These are phyloP conservation scores for Agrochola lota DNA, from an alignment of 2,888 invertebrate genomes.

Conservation along the genomic window DNA sequence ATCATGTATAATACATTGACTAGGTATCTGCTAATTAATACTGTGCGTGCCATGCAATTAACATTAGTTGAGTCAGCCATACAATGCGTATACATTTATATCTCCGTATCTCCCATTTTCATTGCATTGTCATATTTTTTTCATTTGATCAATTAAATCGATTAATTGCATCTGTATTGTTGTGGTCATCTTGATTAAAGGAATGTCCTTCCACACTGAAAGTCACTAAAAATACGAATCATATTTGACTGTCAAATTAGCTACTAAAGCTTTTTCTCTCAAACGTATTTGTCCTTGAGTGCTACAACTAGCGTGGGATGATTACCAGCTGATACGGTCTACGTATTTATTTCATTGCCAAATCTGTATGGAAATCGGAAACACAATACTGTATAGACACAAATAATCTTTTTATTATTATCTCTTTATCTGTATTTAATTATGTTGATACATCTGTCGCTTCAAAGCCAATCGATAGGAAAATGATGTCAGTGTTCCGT, in stretches of 20 bases:
- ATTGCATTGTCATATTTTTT: constrained; percentile 14
- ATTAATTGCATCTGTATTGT: constrained; percentile 2
- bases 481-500: constrained; percentile 26
- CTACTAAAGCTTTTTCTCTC: constrained; percentile 5
- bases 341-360: constrained; percentile 53
- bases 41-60: constrained; percentile 63
- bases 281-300: constrained; percentile 48
- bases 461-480: constrained; percentile 36
- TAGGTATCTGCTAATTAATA: constrained; percentile 54
- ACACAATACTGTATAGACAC: constrained; percentile 1
- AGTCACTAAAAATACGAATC: background rate
- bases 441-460: constrained; percentile 41
- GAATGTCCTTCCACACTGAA: background rate
- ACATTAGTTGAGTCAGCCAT: constrained; percentile 59
- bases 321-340: constrained; percentile 47
- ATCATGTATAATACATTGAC: constrained; percentile 41
- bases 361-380: constrained; percentile 42
- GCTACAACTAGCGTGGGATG: constrained; percentile 52
- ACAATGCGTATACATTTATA: constrained; percentile 11
- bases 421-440: constrained; percentile 42
- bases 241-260: constrained; percentile 13
- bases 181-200: background rate
- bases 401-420: constrained; percentile 36
- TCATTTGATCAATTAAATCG: background rate
- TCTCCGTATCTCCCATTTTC: constrained; percentile 7